A percentile compares a stretch with the other conserved stretches of the same genome.
phyloP scores from a whole-genome alignment of 2,888 invertebrate species.

The Epinotia bilunana region DNA sequence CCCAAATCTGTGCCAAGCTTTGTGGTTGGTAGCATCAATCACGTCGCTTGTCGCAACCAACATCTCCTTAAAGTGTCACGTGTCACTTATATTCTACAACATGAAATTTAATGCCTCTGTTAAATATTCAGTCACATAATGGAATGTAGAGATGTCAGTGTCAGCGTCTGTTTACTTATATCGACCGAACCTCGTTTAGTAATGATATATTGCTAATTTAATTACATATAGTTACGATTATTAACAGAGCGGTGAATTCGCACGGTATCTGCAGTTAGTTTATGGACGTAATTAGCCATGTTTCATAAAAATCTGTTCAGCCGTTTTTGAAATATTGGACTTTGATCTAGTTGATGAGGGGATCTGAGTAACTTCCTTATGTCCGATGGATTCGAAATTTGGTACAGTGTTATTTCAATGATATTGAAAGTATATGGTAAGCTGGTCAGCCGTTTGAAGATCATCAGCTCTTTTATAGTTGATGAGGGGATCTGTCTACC shows the following conservation, averaged over 20 bases:
- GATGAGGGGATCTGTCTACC: too few relatives aligned
- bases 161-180: background rate
- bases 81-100: slow-evolving; percentile 37
- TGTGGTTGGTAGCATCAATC: slow-evolving; percentile 30
- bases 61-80: slow-evolving; percentile 41
- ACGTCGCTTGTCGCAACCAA: slow-evolving; percentile 27
- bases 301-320: too few relatives aligned
- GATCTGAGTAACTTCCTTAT: too few relatives aligned
- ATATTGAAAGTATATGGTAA: too few relatives aligned
- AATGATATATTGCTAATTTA: slow-evolving; percentile 4
- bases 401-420: too few relatives aligned
- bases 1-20: slow-evolving; percentile 25
- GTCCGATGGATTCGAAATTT: too few relatives aligned
- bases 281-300: too few relatives aligned
- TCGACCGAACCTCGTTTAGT: background rate
- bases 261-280: background rate
- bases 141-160: slow-evolving; percentile 29
- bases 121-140: slow-evolving; percentile 31
- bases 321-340: too few relatives aligned
- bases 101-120: slow-evolving; percentile 39
- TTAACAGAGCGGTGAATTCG: background rate
- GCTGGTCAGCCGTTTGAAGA: too few relatives aligned
- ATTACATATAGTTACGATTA: background rate
- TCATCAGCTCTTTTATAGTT: too few relatives aligned
- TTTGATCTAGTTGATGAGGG: too few relatives aligned